A percentile compares a stretch with the other conserved stretches of the same genome.
These are phyloP conservation scores for Otis tarda DNA, from an alignment of 2,113 vertebrate species.

Conservation along the genomic window DNA sequence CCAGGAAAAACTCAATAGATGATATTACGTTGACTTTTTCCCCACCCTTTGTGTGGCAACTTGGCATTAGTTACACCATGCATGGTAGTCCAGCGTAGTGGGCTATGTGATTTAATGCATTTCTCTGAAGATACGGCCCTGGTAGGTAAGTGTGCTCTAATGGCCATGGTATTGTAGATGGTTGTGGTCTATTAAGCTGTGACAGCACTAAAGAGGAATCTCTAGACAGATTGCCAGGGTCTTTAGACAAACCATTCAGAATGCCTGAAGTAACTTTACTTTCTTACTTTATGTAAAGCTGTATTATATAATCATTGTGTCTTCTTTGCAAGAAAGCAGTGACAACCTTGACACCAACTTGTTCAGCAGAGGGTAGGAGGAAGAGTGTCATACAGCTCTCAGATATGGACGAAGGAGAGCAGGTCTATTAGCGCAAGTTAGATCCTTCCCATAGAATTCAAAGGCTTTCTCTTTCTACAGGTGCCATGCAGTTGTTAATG, in stretches of 20 bases:
- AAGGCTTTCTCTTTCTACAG: slow-evolving; percentile 60
- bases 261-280: slow-evolving; percentile 41
- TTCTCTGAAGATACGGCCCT: background rate
- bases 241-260: slow-evolving; percentile 29
- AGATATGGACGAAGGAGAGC: background rate
- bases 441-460: slow-evolving; percentile 56
- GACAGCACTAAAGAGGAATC: background rate
- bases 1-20: background rate
- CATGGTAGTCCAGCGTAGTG: background rate
- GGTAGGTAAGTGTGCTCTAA: background rate
- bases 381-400: background rate
- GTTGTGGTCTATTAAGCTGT: background rate
- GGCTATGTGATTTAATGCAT: background rate
- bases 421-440: slow-evolving; percentile 17
- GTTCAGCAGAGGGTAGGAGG: background rate
- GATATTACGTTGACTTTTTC: background rate
- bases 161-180: background rate
- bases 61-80: background rate
- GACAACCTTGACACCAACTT: slow-evolving; percentile 9
- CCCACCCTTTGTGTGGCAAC: background rate
- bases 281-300: slow-evolving; percentile 15
- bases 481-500: slow-evolving; percentile 69
- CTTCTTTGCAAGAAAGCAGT: background rate
- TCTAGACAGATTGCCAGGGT: background rate
- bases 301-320: slow-evolving; percentile 31